Evolutionary conservation across 2,888 invertebrate genomes (phyloP).

Genomic region (Augochlorella aurata): DNA sequence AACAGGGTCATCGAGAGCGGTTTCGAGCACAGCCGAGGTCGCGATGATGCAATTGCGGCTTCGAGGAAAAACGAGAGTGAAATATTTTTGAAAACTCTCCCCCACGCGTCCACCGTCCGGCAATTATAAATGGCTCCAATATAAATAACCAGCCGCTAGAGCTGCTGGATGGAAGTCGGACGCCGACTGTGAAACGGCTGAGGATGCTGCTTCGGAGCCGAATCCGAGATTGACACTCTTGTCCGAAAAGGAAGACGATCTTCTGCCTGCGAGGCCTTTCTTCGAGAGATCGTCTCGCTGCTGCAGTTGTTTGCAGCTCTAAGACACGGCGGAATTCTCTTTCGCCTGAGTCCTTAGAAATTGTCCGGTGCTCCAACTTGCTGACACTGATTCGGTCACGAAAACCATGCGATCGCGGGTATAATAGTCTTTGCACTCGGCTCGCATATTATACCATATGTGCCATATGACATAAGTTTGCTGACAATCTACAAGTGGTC

Average conservation of each 20-base stretch:
- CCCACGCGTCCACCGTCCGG: not conserved
- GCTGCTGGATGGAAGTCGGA: not conserved
- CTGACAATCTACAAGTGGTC: no score
- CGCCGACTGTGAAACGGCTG: not conserved
- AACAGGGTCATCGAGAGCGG: not conserved
- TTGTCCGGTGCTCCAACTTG: not conserved
- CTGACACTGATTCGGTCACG: slow-evolving; percentile 5
- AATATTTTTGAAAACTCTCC: not conserved
- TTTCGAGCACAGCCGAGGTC: not conserved
- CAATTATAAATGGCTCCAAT: slow-evolving; percentile 2
- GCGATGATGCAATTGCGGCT: slow-evolving; percentile 2
- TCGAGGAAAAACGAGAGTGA: not conserved
- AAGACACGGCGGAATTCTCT: not conserved
- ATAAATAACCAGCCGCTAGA: not conserved
- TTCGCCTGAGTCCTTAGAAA: not conserved
- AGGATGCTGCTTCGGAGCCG: not conserved
- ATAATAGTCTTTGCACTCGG: not conserved
- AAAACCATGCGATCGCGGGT: not conserved
- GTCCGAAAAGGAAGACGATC: not conserved
- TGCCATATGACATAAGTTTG: no score
- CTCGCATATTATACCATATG: not conserved
- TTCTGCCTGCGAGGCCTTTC: no score
- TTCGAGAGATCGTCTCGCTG: no score
- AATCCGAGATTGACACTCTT: not conserved
- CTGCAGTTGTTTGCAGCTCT: no score